phyloP scores from a whole-genome alignment of 2,888 invertebrate genomes.

The Petrophora chlorosata region DNA sequence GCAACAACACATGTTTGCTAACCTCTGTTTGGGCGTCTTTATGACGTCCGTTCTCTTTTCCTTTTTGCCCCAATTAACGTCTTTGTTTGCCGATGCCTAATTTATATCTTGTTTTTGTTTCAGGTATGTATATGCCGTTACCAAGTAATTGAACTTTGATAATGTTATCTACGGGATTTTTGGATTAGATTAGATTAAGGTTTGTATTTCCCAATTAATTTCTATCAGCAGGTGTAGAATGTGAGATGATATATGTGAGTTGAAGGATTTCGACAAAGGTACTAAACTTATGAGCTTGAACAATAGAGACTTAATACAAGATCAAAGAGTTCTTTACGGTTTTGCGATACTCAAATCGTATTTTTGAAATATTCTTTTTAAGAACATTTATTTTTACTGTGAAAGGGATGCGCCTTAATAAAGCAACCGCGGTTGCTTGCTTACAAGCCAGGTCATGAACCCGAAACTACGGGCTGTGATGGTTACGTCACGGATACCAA shows the following conservation, averaged over 20 bases:
- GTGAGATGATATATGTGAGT: background rate
- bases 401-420: background rate
- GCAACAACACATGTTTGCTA: background rate
- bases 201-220: slow-evolving; percentile 9
- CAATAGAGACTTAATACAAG: no score
- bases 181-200: no score
- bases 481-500: slow-evolving; percentile 18
- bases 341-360: no score
- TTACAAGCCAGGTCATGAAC: slow-evolving; percentile 25
- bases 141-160: slow-evolving; percentile 27
- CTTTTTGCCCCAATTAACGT: slow-evolving; percentile 15
- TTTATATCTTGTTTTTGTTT: slow-evolving; percentile 26
- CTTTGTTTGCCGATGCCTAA: slow-evolving; percentile 30
- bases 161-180: slow-evolving; percentile 24
- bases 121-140: slow-evolving; percentile 34
- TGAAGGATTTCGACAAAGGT: no score
- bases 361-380: no score
- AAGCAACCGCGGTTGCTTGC: slow-evolving; percentile 12
- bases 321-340: no score
- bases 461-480: slow-evolving; percentile 13
- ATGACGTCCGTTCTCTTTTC: slow-evolving; percentile 17
- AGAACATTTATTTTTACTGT: no score
- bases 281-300: no score
- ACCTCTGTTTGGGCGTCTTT: slow-evolving; percentile 16
- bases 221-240: background rate